Percentiles rank a stretch among this genome's conserved stretches.
phyloP scores from a whole-genome alignment of 2,797 vertebrate genomes.

The Xenops minutus region DNA sequence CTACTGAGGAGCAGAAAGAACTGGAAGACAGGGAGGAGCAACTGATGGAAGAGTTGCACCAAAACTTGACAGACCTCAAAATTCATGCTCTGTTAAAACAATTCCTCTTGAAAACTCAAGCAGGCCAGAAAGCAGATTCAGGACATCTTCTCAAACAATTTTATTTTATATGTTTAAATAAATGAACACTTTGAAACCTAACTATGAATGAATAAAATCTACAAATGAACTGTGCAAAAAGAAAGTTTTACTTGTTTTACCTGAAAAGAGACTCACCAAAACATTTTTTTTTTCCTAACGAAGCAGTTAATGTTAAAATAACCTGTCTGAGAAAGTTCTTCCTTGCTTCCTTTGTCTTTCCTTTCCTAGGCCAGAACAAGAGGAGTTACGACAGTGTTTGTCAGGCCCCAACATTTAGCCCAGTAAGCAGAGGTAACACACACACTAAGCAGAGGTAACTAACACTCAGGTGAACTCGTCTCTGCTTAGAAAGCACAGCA shows the following conservation, averaged over 20 bases:
- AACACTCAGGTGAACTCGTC: neutral
- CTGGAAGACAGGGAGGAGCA: neutral
- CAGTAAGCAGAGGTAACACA: rapidly evolving
- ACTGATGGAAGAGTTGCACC: neutral
- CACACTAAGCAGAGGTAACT: neutral
- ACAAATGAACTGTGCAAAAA: neutral
- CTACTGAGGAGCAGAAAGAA: neutral
- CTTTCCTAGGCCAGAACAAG: neutral
- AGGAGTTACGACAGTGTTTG: neutral
- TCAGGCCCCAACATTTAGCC: rapidly evolving
- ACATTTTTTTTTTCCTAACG: neutral
- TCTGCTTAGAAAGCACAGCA: neutral
- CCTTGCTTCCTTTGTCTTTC: neutral
- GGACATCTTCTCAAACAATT: neutral
- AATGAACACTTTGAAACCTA: neutral
- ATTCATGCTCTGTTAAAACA: neutral
- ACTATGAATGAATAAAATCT: neutral
- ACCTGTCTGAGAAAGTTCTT: neutral
- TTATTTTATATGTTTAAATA: neutral
- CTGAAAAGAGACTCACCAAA: neutral
- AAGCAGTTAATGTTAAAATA: neutral
- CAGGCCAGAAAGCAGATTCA: neutral
- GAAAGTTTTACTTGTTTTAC: neutral
- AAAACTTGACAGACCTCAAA: neutral
- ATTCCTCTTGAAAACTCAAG: neutral